Conservation (phyloP, 2,797 vertebrate genomes). For the Orestias chungarensis region DNA sequence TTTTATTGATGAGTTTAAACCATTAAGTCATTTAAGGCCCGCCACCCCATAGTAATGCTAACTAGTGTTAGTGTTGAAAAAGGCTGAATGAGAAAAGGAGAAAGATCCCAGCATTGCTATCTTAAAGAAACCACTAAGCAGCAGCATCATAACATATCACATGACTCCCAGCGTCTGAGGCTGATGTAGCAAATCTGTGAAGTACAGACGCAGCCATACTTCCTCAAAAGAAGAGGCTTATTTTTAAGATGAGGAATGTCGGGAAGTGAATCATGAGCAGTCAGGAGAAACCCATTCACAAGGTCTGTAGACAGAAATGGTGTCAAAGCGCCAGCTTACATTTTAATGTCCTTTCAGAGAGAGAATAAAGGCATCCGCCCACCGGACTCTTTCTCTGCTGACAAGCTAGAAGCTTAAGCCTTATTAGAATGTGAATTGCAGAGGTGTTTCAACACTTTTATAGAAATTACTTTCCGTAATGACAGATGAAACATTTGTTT, state of each 20-base stretch:
- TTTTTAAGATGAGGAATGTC: slow-evolving; percentile 12
- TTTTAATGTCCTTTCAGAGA: slow-evolving; percentile 75
- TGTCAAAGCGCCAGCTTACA: slow-evolving; percentile 64
- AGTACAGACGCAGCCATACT: slow-evolving; percentile 31
- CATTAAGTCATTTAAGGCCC: no score
- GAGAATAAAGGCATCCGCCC: slow-evolving; percentile 74
- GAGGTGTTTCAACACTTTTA: slow-evolving; percentile 76
- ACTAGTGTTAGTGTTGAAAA: no score
- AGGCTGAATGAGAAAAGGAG: neutral
- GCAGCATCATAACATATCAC: neutral
- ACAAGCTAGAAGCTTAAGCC: slow-evolving; percentile 78
- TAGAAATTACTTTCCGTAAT: slow-evolving; percentile 76
- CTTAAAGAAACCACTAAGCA: neutral
- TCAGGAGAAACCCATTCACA: slow-evolving; percentile 43
- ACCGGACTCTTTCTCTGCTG: slow-evolving; percentile 65
- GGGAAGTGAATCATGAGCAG: slow-evolving; percentile 26
- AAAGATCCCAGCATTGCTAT: neutral
- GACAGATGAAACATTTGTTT: slow-evolving; percentile 87
- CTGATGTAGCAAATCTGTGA: neutral
- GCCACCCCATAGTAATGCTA: no score
- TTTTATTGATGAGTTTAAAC: no score
- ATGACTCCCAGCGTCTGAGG: neutral
- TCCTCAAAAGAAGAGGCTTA: slow-evolving; percentile 39
- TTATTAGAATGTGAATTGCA: slow-evolving; percentile 81
- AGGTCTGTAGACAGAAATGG: slow-evolving; percentile 61